Conservation (phyloP, 2,888 invertebrate species). For the Zele albiditarsus region DNA sequence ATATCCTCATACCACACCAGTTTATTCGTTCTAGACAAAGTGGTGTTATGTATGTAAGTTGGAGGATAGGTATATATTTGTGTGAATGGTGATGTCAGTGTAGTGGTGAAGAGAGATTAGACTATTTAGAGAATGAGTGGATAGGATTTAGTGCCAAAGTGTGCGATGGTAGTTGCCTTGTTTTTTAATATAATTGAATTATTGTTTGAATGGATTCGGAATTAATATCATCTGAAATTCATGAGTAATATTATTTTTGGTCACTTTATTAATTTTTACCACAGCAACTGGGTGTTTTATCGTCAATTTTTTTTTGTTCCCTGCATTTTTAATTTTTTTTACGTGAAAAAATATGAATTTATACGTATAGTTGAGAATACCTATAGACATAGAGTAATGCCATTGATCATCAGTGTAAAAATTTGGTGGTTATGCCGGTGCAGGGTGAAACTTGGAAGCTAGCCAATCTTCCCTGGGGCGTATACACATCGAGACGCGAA, state of each 20-base stretch:
- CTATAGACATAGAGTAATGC: conserved; percentile 49
- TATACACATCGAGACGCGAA: conserved; percentile 38
- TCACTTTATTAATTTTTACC: conserved; percentile 5
- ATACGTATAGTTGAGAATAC: conserved; percentile 54
- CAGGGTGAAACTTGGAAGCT: conserved; percentile 62
- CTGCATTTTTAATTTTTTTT: conserved; percentile 36
- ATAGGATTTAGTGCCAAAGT: neutral
- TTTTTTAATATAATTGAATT: neutral
- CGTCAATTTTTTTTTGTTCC: neutral
- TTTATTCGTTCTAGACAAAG: conserved; percentile 9
- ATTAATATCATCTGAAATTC: neutral
- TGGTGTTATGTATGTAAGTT: conserved; percentile 22
- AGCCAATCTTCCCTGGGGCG: conserved; percentile 63
- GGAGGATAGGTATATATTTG: neutral
- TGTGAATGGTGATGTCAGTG: neutral
- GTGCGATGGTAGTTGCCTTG: neutral
- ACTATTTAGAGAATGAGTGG: neutral
- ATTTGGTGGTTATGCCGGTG: conserved; percentile 64
- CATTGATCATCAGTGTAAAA: conserved; percentile 68
- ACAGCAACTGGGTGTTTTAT: conserved; percentile 7
- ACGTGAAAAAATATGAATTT: conserved; percentile 26
- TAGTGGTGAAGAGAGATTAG: neutral
- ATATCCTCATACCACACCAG: conserved; percentile 37
- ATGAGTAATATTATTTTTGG: neutral
- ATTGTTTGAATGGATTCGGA: neutral